Percentiles rank a stretch among this genome's conserved stretches.
Conservation (phyloP, 1,140 invertebrate species). For the Sinella curviseta region DNA sequence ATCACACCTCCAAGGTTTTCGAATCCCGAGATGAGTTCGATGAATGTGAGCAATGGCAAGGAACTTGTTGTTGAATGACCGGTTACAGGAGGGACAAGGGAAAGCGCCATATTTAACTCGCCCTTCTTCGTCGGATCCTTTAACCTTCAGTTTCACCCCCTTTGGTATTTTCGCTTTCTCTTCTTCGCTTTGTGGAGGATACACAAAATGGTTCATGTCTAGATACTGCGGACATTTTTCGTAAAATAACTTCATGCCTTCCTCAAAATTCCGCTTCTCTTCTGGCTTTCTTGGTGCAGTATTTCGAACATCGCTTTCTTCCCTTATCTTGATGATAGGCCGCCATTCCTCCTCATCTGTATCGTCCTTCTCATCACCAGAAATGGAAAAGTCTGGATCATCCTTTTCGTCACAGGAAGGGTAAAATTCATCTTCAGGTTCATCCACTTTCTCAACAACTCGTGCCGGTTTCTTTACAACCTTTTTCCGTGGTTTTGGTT, state of each 20-base stretch:
- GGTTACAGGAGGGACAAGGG: background rate
- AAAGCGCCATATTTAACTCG: background rate
- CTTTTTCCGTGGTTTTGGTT: too few relatives aligned
- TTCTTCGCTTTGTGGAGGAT: background rate
- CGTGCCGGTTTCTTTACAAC: too few relatives aligned
- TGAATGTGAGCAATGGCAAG: background rate
- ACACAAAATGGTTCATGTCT: background rate
- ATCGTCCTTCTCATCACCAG: background rate
- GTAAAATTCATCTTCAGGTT: too few relatives aligned
- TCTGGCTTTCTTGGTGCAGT: background rate
- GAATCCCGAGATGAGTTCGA: background rate
- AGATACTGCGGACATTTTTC: background rate
- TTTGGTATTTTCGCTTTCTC: background rate
- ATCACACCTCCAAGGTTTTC: background rate
- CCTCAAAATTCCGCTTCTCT: background rate
- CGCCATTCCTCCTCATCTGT: background rate
- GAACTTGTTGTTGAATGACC: background rate
- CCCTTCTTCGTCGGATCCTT: background rate
- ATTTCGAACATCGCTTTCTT: background rate
- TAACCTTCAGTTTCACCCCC: background rate
- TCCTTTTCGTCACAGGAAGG: background rate
- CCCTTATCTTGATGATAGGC: too few relatives aligned
- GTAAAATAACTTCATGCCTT: background rate
- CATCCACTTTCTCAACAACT: too few relatives aligned
- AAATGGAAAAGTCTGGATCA: background rate